Conservation (phyloP, 2,888 invertebrate species). For the Dryadula phaetusa region DNA sequence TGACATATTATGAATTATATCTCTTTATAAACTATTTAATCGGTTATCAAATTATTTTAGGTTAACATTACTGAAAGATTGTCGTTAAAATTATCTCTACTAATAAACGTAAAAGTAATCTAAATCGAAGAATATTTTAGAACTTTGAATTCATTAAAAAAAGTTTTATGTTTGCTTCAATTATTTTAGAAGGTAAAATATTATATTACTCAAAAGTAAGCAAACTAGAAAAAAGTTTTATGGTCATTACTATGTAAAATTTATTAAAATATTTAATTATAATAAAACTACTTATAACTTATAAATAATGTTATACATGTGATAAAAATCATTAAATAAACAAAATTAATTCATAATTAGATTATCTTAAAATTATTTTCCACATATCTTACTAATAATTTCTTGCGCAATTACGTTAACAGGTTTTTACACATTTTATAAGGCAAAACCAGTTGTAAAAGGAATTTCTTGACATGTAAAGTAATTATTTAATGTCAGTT, state of each 20-base stretch:
- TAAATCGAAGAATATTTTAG: too few species aligned
- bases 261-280: background rate
- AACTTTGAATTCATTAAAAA: too few species aligned
- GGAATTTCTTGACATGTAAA: conserved; percentile 26
- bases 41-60: too few species aligned
- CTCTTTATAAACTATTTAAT: too few species aligned
- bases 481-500: conserved; percentile 32
- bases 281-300: background rate
- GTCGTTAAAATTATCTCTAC: too few species aligned
- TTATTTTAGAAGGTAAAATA: too few species aligned
- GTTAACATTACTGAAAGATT: too few species aligned
- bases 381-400: conserved; percentile 30
- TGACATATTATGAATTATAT: too few species aligned
- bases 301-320: conserved; percentile 3
- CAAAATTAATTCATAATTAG: conserved; percentile 27
- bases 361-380: conserved; percentile 24
- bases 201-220: too few species aligned
- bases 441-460: conserved; percentile 27
- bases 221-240: background rate
- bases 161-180: too few species aligned
- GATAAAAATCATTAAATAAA: conserved; percentile 24
- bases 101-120: too few species aligned
- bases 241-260: background rate
- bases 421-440: conserved; percentile 29
- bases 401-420: conserved; percentile 29